phyloP scores from a whole-genome alignment of 2,888 invertebrate species.

The Parnassius smintheus region DNA sequence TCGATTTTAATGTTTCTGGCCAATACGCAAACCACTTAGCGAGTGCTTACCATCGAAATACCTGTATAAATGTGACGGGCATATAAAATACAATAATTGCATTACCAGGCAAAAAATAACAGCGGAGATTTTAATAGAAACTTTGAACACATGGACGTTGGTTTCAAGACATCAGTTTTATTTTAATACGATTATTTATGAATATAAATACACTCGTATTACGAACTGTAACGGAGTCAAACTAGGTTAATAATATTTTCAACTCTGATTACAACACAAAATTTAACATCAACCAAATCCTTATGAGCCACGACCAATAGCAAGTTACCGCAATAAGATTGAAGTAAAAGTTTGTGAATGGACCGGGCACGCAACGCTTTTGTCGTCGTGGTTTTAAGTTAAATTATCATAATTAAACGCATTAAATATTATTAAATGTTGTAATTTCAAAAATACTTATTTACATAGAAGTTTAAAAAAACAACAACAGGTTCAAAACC shows the following conservation, averaged over 20 bases:
- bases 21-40: conserved; percentile 23
- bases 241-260: conserved; percentile 17
- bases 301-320: conserved; percentile 9
- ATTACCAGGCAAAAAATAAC: conserved; percentile 9
- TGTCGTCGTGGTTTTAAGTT: too few species aligned
- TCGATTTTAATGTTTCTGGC: conserved; percentile 59
- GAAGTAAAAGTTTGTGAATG: conserved; percentile 8
- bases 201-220: not conserved
- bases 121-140: conserved; percentile 15
- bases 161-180: conserved; percentile 11
- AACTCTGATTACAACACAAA: conserved; percentile 4
- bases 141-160: conserved; percentile 11
- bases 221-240: conserved; percentile 10
- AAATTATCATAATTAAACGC: too few species aligned
- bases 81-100: conserved; percentile 20
- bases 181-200: not conserved
- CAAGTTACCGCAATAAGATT: conserved; percentile 9
- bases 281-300: not conserved
- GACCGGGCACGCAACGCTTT: not conserved
- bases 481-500: too few species aligned
- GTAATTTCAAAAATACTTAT: too few species aligned
- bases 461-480: too few species aligned
- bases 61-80: conserved; percentile 17
- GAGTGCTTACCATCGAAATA: conserved; percentile 8
- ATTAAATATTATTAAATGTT: too few species aligned